Evolutionary conservation across 2,113 vertebrate genomes (phyloP), one percentile per base, ranked within the genome.

Genomic region (Xiphophorus maculatus): DNA sequence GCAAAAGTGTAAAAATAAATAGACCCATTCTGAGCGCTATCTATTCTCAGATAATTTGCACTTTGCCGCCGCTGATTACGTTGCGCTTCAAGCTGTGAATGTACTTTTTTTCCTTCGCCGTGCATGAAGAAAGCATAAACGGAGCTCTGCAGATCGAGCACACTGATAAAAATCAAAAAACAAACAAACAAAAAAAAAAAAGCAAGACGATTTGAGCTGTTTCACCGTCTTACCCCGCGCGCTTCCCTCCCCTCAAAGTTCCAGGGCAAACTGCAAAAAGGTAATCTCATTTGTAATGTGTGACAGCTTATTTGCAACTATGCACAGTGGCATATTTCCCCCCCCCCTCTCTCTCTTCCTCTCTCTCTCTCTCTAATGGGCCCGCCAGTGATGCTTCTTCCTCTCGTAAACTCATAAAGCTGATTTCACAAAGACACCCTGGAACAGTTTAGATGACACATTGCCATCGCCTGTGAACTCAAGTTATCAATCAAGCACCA

Each of bases 241-340:
- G 3, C 15, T 90, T 87, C 89, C 85, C 89, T 87, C 82, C 79
- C 87, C 89, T 81, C 76, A 60, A 88, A 87, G 93, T 94, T 94
- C 85, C 89, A 83, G 90, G 93, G 92, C 91, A 92, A 74, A 86
- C 84, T 88, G 87, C 81, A 83, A 87, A 12, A 92, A 94, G 93
- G 90, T 95, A 95, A 95, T 95, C 94, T 95, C 93, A 94, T 95
- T 95, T 95, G 94, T 95, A 93, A 91, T 83, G 93, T 93, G 94
- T 94, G 93, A 95, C 92, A 94, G 93, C 93, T 94, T 93, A 94
- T 93, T 94, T 92, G 88, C 93, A 90, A 93, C 77, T 91, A 84
- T 91, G 90, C 84, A 85, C 89, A 90, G 88, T 88, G 86, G 89
- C 85, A 93, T 88, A 93, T 92, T 92, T 90, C 90, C 2, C 1